Conservation (phyloP, 2,113 vertebrate genomes). For the Cynoglossus semilaevis region DNA sequence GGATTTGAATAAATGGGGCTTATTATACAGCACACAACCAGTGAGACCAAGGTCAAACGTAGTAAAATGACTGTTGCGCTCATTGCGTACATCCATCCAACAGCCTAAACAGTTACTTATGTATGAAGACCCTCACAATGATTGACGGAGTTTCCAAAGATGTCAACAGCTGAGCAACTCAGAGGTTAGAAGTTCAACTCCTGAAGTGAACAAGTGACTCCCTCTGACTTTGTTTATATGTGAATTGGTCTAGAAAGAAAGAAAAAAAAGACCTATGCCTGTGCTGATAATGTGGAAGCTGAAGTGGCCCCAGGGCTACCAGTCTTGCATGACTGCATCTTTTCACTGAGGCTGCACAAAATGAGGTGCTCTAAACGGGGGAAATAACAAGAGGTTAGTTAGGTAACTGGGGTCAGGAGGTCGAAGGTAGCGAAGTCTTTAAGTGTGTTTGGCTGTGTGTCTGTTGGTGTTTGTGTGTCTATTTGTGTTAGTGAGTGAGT, state of each 20-base stretch:
- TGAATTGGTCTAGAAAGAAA: constrained; percentile 6
- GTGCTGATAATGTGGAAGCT: constrained; percentile 53
- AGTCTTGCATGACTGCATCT: constrained; percentile 58
- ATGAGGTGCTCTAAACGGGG: constrained; percentile 48
- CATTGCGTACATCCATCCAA: background rate
- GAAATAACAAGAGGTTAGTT: constrained; percentile 66
- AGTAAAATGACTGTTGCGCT: constrained; percentile 16
- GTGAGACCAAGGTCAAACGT: constrained; percentile 22
- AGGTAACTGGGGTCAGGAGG: constrained; percentile 67
- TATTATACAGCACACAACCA: constrained; percentile 4
- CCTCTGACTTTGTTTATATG: constrained; percentile 37
- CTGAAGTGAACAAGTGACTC: constrained; percentile 36
- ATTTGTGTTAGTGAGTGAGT: constrained; percentile 22
- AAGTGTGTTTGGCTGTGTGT: constrained; percentile 15
- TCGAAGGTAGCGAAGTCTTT: constrained; percentile 56
- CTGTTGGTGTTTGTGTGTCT: background rate
- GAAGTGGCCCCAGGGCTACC: constrained; percentile 40
- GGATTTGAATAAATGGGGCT: too few species aligned
- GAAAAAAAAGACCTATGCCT: constrained; percentile 30
- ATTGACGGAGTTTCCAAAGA: constrained; percentile 11
- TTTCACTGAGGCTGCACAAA: constrained; percentile 61
- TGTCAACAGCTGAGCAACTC: constrained; percentile 1
- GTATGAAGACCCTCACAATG: background rate
- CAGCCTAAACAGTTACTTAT: constrained; percentile 8
- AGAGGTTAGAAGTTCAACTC: constrained; percentile 52